phyloP scores from a whole-genome alignment of 2,797 vertebrate species.

The Pipistrellus pipistrellus region DNA sequence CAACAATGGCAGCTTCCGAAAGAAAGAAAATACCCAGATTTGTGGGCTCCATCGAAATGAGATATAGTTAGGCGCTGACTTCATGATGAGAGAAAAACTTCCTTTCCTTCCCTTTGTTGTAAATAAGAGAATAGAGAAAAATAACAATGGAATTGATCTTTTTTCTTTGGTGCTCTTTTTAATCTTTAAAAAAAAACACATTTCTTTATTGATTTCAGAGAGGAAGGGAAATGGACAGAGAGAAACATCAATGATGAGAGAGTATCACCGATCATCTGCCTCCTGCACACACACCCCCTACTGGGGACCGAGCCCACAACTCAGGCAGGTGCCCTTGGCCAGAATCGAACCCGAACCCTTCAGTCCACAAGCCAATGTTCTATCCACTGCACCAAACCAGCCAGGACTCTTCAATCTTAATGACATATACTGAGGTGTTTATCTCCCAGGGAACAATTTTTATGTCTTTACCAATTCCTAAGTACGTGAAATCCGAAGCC shows the following conservation, averaged over 20 bases:
- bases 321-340: too few species aligned
- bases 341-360: too few species aligned
- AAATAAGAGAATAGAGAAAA: slow-evolving; percentile 1
- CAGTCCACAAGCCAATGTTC: too few species aligned
- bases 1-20: not conserved
- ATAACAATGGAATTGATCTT: not conserved
- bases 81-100: not conserved
- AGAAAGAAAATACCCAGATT: not conserved
- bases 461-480: slow-evolving; percentile 24
- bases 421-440: not conserved
- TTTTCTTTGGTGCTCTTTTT: not conserved
- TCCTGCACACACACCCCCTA: too few species aligned
- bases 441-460: slow-evolving; percentile 10
- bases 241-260: too few species aligned
- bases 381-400: too few species aligned
- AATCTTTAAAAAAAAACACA: not conserved
- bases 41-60: not conserved
- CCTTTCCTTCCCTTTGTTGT: not conserved
- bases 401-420: not conserved
- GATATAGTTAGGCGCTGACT: not conserved
- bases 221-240: too few species aligned
- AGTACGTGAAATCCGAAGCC: not conserved
- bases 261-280: too few species aligned
- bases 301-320: too few species aligned
- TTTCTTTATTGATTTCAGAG: too few species aligned